phyloP scores from a whole-genome alignment of 2,888 invertebrate genomes.

The Nasonovia ribisnigri region DNA sequence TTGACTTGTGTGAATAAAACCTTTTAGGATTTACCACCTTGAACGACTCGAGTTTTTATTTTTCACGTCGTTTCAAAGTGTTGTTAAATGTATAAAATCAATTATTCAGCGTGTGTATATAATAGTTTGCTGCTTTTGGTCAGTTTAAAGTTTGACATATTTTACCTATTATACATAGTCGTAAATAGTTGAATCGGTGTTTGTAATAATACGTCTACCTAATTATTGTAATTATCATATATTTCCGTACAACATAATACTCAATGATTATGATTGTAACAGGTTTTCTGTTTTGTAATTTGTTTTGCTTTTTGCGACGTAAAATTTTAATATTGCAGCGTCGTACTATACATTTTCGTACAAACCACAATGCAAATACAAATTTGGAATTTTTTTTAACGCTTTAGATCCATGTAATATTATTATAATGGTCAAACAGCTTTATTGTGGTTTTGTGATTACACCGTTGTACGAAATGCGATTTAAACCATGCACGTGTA shows the following conservation, averaged over 20 bases:
- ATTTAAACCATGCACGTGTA: background rate
- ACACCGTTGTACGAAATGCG: background rate
- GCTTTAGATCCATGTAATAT: background rate
- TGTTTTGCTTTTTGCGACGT: background rate
- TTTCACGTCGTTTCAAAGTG: background rate
- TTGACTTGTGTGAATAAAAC: constrained; percentile 44
- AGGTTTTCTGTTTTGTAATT: background rate
- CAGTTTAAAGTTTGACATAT: background rate
- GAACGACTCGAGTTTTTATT: constrained; percentile 33
- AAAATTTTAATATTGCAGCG: background rate
- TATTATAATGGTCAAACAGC: background rate
- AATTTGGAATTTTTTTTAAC: background rate
- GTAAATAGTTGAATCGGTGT: background rate
- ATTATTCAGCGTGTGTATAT: background rate
- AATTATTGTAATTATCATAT: background rate
- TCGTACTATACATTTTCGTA: background rate
- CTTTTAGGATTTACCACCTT: background rate
- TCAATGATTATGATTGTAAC: background rate
- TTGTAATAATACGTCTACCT: background rate
- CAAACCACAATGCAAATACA: background rate
- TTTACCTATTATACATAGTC: background rate
- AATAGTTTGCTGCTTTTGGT: background rate
- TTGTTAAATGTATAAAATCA: background rate
- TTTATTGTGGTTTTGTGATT: background rate
- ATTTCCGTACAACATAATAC: background rate